Base-by-base conservation (phyloP, 2,797 vertebrate species). In the Harpagifer antarcticus region DNA sequence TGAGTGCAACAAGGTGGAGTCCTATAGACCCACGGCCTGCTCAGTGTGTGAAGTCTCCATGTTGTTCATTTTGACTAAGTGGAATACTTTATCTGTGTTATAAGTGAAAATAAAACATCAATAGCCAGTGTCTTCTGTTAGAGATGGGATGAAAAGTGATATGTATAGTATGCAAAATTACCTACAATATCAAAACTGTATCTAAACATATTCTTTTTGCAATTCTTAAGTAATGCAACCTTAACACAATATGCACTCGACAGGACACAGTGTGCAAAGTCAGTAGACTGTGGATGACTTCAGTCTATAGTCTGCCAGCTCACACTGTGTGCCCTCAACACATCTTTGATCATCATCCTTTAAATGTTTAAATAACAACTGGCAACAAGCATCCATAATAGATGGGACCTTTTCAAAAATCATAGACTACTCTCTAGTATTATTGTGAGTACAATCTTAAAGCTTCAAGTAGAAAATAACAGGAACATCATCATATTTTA, bases 1-100 rank as follows among this genome's bases (percentile, higher is more conserved):
- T 81, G 73, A 88, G 49, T 80, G 54, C 49, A 80, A 56, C 78
- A 80, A 87, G 88, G 90, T 84, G 88, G 87, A 91, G 89, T 69
- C 77, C 67, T 58, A 10, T 14, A 54, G 8, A 52, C 20, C 56
- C 43, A 16, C 63, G 73, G 62, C 82, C 75, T 76, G 47, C 31
- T 19, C 48, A 68, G 43, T 10, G 0, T 45, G 49, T 48, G 4
- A 49, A 44, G 47, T 57, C 59, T 81, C 67, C 54, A 59, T 79
- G 84, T 70, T 64, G 48, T 12, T 55, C 43, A 71, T 55, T 49
- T 66, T 19, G 17, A 68, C 20, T 23, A 9, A 13, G 45, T 16
- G 3, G 8, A 3, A 61, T 19, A 37, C 20, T 49, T 11, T 4
- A 33, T 49, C 44, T 59, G 11, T 33, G 11, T 47, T 27, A 17